A percentile compares a stretch with the other conserved stretches of the same genome.
Conservation (phyloP, 2,113 vertebrate genomes). For the Pedionomus torquatus region DNA sequence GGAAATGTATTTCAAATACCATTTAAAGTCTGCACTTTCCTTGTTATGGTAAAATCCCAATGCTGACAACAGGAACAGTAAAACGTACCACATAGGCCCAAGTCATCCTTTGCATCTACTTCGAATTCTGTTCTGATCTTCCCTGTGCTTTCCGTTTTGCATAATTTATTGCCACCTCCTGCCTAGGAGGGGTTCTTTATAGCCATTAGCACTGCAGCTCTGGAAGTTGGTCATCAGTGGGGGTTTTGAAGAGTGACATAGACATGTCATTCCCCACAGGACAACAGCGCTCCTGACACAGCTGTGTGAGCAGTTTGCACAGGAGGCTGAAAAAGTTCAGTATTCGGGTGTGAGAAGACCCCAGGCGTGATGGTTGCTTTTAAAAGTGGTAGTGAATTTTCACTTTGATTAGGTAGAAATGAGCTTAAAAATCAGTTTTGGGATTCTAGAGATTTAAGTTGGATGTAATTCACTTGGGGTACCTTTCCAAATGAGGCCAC, state of each 20-base stretch:
- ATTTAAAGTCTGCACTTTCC: not conserved
- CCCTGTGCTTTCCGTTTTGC: not conserved
- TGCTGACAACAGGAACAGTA: not conserved
- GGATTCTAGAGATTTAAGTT: not conserved
- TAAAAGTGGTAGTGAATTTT: not conserved
- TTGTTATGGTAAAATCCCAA: not conserved
- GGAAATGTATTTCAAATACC: not conserved
- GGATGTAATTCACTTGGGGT: not conserved
- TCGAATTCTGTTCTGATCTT: not conserved
- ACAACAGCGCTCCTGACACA: fast-evolving
- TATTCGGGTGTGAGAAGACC: not conserved
- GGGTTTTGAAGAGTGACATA: not conserved
- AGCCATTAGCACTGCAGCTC: not conserved
- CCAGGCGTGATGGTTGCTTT: not conserved
- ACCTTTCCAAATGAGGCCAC: not conserved
- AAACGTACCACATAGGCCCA: not conserved
- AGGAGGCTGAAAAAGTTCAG: not conserved
- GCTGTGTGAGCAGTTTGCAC: not conserved
- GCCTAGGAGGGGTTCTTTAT: not conserved
- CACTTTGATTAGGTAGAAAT: not conserved
- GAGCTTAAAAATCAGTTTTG: not conserved
- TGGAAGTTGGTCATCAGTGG: not conserved
- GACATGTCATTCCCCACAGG: not conserved
- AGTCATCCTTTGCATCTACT: not conserved
- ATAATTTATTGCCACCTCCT: not conserved